These are phyloP conservation scores for Leucoma salicis DNA, from an alignment of 2,888 invertebrate genomes.

Conservation along the genomic window DNA sequence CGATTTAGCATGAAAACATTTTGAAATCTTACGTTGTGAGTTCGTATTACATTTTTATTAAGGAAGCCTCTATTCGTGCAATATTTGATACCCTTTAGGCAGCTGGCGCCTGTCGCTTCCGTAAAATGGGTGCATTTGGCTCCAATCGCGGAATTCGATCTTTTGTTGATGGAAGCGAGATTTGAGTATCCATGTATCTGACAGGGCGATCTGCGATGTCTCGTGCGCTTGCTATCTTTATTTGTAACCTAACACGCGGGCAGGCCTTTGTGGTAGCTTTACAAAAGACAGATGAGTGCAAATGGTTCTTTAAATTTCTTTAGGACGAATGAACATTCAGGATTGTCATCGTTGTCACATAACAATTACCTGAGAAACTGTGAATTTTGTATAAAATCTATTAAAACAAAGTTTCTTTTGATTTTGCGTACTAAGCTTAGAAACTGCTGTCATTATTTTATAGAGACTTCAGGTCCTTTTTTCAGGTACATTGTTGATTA, in stretches of 20 bases:
- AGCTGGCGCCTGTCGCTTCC: constrained; percentile 79
- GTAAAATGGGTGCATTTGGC: constrained; percentile 62
- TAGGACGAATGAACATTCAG: constrained; percentile 37
- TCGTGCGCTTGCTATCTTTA: constrained; percentile 69
- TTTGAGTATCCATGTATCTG: constrained; percentile 63
- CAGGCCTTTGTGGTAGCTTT: constrained; percentile 64
- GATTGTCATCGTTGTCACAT: constrained; percentile 40
- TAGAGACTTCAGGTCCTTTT: too few species aligned
- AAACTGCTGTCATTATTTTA: too few species aligned
- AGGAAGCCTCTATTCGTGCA: constrained; percentile 43
- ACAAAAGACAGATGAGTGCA: constrained; percentile 62
- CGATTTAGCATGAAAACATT: constrained; percentile 76
- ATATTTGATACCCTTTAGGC: constrained; percentile 64
- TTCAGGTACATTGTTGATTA: too few species aligned
- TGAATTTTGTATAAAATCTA: too few species aligned
- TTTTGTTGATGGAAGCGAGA: constrained; percentile 76
- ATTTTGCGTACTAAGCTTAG: too few species aligned
- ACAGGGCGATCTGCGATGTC: constrained; percentile 60
- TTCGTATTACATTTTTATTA: constrained; percentile 68
- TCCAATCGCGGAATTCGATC: constrained; percentile 64
- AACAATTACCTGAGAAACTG: constrained; percentile 22
- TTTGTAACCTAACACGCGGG: constrained; percentile 58
- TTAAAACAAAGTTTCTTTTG: too few species aligned
- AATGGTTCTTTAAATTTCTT: constrained; percentile 28
- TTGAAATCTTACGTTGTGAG: constrained; percentile 51